Evolutionary conservation across 2,113 vertebrate genomes (phyloP).

Genomic region (Gymnobelideus leadbeateri): DNA sequence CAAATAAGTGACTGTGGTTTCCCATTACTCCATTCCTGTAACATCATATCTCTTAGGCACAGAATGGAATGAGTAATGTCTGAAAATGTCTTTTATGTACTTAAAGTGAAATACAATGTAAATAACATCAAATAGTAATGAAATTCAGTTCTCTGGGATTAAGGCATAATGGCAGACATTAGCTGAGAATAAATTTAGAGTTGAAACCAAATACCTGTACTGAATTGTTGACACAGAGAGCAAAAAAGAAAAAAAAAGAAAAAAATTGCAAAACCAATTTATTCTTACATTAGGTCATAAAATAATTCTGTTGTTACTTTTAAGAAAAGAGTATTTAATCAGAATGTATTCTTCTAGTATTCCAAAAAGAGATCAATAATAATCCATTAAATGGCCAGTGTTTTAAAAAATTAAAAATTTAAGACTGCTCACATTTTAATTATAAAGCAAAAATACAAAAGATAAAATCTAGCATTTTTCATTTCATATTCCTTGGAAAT

Average conservation of each 20-base stretch:
- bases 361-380: background rate
- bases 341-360: background rate
- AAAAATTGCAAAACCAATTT: slow-evolving; percentile 27
- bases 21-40: background rate
- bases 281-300: slow-evolving; percentile 43
- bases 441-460: background rate
- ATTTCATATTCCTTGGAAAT: background rate
- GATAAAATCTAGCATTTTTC: background rate
- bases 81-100: slow-evolving; percentile 8
- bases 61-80: slow-evolving; percentile 10
- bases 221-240: slow-evolving; percentile 31
- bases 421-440: background rate
- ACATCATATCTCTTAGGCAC: slow-evolving; percentile 38
- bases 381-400: background rate
- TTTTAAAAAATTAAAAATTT: background rate
- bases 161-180: slow-evolving; percentile 21
- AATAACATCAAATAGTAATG: slow-evolving; percentile 54
- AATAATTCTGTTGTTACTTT: background rate
- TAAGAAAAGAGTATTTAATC: background rate
- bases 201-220: slow-evolving; percentile 61
- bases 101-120: slow-evolving; percentile 35
- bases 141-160: slow-evolving; percentile 32
- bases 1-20: background rate
- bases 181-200: slow-evolving; percentile 62
- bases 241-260: background rate